Evolutionary conservation across 2,113 vertebrate genomes (phyloP).

Genomic region (Mellivora capensis): DNA sequence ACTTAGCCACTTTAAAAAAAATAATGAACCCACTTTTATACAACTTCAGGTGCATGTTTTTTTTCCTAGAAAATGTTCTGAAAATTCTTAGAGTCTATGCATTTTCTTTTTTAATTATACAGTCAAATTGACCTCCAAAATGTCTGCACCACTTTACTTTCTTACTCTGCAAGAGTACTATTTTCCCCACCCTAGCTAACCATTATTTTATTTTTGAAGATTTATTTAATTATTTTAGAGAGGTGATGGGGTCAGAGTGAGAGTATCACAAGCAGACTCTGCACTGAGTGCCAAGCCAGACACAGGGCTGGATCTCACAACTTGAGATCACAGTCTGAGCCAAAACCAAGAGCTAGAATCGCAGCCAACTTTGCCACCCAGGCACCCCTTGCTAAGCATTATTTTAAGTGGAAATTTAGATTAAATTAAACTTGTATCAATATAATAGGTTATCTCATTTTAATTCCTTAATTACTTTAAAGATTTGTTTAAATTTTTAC

Average conservation of each 20-base stretch:
- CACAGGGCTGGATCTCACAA: background rate
- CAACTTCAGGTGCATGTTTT: background rate
- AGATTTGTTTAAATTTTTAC: background rate
- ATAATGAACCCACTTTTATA: background rate
- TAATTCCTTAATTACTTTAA: background rate
- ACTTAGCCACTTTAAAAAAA: background rate
- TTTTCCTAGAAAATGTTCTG: background rate
- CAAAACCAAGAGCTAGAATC: background rate
- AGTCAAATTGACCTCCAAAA: background rate
- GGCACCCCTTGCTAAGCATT: background rate
- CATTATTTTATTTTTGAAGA: background rate
- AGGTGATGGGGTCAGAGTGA: background rate
- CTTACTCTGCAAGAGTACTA: background rate
- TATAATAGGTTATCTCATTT: background rate
- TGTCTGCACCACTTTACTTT: background rate
- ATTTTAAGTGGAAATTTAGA: background rate
- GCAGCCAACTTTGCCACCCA: background rate
- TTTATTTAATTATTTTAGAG: background rate
- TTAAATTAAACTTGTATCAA: background rate
- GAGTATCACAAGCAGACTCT: background rate
- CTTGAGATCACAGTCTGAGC: background rate
- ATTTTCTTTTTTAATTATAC: background rate
- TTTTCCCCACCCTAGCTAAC: background rate
- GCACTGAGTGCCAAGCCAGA: background rate
- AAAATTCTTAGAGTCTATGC: background rate